These are phyloP conservation scores for Bathynomus jamesi DNA, from an alignment of 1,140 invertebrate species.

Conservation along the genomic window DNA sequence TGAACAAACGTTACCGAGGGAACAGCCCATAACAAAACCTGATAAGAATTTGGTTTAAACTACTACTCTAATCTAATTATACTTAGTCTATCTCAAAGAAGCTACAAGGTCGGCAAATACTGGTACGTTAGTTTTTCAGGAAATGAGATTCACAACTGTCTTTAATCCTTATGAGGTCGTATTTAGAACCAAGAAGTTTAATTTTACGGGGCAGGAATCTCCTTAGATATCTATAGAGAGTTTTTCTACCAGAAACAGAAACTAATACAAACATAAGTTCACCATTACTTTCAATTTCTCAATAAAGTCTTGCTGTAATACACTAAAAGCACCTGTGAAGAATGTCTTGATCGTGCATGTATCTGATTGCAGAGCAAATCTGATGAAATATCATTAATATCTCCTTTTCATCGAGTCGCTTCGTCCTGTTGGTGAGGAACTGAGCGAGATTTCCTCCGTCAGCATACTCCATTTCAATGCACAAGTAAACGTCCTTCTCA, in stretches of 20 bases:
- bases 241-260: background rate
- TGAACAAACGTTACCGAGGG: too few species aligned
- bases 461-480: slow-evolving; percentile 76
- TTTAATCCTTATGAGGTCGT: too few species aligned
- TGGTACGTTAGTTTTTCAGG: too few species aligned
- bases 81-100: too few species aligned
- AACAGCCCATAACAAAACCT: too few species aligned
- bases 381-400: slow-evolving; percentile 60
- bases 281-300: background rate
- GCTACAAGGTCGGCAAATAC: too few species aligned
- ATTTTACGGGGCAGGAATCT: too few species aligned
- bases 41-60: too few species aligned
- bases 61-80: too few species aligned
- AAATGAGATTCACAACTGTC: too few species aligned
- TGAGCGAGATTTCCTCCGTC: slow-evolving; percentile 65
- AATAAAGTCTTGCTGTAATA: background rate
- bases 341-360: slow-evolving; percentile 65
- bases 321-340: slow-evolving; percentile 53
- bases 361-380: slow-evolving; percentile 59
- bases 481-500: slow-evolving; percentile 60
- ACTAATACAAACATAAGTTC: background rate
- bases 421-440: slow-evolving; percentile 47
- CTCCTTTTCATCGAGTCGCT: slow-evolving; percentile 52
- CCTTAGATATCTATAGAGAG: background rate
- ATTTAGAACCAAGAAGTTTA: too few species aligned